A percentile compares a stretch with the other conserved stretches of the same genome.
Evolutionary conservation across 2,113 vertebrate genomes (phyloP).

Genomic region (Amblyornis subalaris): DNA sequence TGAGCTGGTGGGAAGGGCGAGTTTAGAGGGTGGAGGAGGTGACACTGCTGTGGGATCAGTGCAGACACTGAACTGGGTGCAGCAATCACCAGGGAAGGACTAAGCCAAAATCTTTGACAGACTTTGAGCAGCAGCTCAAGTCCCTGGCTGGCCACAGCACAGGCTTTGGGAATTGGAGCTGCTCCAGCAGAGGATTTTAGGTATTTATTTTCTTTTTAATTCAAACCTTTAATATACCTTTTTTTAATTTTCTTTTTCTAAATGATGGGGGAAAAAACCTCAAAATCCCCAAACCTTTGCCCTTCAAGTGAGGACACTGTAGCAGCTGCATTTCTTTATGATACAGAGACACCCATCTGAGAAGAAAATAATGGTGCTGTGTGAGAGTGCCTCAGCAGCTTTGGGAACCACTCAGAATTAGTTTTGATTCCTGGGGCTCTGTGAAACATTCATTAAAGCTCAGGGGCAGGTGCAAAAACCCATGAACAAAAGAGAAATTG

Average conservation of each 20-base stretch:
- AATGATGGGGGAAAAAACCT: rapidly evolving
- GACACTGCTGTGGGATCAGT: rapidly evolving
- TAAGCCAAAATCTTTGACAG: rapidly evolving
- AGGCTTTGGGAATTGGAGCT: not conserved
- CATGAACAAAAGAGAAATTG: not conserved
- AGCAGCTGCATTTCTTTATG: not conserved
- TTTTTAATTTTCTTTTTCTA: not conserved
- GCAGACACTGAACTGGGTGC: rapidly evolving
- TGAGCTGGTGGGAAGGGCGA: not conserved
- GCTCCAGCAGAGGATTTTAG: not conserved
- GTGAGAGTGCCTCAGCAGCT: not conserved
- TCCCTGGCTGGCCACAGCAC: not conserved
- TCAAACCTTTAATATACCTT: not conserved
- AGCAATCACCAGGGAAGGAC: rapidly evolving
- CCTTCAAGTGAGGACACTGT: not conserved
- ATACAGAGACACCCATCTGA: not conserved
- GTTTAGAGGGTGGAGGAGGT: not conserved
- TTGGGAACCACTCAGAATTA: not conserved
- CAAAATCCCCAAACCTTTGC: rapidly evolving
- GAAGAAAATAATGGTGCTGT: not conserved
- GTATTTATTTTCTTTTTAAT: not conserved
- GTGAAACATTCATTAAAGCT: not conserved
- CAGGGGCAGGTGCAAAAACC: not conserved
- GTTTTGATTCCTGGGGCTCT: not conserved
- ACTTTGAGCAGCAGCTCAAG: not conserved